Conservation (phyloP, 2,888 invertebrate species). For the Neoaliturus tenellus region DNA sequence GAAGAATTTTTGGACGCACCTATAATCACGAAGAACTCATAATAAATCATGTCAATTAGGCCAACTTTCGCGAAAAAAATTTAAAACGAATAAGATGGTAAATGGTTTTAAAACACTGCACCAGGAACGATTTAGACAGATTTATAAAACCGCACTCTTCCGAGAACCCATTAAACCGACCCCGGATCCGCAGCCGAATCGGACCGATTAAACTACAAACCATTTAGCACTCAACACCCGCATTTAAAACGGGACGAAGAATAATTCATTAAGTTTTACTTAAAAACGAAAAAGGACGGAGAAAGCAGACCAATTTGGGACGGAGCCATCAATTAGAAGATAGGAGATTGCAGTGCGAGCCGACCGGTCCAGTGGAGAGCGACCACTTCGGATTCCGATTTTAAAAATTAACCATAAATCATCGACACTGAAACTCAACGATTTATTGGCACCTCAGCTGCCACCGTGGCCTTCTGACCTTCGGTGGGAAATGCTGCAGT, state of each 20-base stretch:
- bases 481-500: neutral
- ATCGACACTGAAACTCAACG: neutral
- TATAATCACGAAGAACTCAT: too few relatives aligned
- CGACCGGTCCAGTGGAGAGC: conserved; percentile 22
- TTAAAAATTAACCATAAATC: conserved; percentile 48
- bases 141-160: neutral
- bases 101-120: too few relatives aligned
- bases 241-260: conserved; percentile 1
- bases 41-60: too few relatives aligned
- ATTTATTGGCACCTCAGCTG: conserved; percentile 2
- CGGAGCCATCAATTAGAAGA: conserved; percentile 32
- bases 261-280: conserved; percentile 39
- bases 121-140: neutral
- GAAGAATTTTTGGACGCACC: too few relatives aligned
- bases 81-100: too few relatives aligned
- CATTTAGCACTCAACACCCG: conserved; percentile 23
- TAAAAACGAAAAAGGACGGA: conserved; percentile 39
- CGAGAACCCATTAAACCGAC: conserved; percentile 26
- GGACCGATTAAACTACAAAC: conserved; percentile 4
- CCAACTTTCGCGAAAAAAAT: too few relatives aligned
- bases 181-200: neutral
- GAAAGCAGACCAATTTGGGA: conserved; percentile 39
- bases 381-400: conserved; percentile 26
- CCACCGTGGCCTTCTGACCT: neutral
- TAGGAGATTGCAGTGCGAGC: neutral